phyloP scores from a whole-genome alignment of 1,140 invertebrate genomes.

The Hyposmocoma kahamanoa region DNA sequence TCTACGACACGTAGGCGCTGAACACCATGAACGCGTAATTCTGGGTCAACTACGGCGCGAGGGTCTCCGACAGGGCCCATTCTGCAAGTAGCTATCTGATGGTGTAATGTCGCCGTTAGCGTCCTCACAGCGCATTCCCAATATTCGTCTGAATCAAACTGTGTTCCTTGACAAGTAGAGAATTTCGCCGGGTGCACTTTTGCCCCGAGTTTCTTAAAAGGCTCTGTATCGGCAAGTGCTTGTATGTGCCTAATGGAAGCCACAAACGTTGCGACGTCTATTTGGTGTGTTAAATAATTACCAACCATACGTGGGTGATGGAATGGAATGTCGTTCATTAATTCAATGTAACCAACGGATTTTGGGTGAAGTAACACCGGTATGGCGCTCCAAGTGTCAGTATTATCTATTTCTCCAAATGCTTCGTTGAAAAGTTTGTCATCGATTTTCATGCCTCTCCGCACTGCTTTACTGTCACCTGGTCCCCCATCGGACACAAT shows the following conservation, averaged over 20 bases:
- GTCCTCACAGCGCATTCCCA: slow-evolving; percentile 75
- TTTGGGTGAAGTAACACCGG: slow-evolving; percentile 76
- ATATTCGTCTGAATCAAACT: slow-evolving; percentile 73
- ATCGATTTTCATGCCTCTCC: slow-evolving; percentile 74
- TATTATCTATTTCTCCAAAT: slow-evolving; percentile 68
- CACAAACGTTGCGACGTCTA: slow-evolving; percentile 70
- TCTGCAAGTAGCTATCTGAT: slow-evolving; percentile 78
- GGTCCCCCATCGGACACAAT: slow-evolving; percentile 74
- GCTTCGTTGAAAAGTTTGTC: slow-evolving; percentile 75
- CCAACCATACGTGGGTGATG: slow-evolving; percentile 79
- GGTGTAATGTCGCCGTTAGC: slow-evolving; percentile 73
- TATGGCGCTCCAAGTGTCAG: slow-evolving; percentile 66
- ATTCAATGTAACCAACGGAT: slow-evolving; percentile 75
- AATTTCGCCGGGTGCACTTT: slow-evolving; percentile 61
- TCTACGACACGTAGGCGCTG: slow-evolving; percentile 73
- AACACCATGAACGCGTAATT: slow-evolving; percentile 72
- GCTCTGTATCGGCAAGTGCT: slow-evolving; percentile 53
- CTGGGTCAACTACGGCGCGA: slow-evolving; percentile 73
- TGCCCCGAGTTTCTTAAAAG: slow-evolving; percentile 68
- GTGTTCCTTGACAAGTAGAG: slow-evolving; percentile 58
- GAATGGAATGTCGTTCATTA: slow-evolving; percentile 76
- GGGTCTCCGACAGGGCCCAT: slow-evolving; percentile 76
- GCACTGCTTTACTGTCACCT: slow-evolving; percentile 73
- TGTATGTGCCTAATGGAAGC: slow-evolving; percentile 66
- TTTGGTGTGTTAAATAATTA: slow-evolving; percentile 75